Percentiles rank a stretch among this genome's conserved stretches.
phyloP scores from a whole-genome alignment of 2,888 invertebrate genomes.

The Piscicola geometra region DNA sequence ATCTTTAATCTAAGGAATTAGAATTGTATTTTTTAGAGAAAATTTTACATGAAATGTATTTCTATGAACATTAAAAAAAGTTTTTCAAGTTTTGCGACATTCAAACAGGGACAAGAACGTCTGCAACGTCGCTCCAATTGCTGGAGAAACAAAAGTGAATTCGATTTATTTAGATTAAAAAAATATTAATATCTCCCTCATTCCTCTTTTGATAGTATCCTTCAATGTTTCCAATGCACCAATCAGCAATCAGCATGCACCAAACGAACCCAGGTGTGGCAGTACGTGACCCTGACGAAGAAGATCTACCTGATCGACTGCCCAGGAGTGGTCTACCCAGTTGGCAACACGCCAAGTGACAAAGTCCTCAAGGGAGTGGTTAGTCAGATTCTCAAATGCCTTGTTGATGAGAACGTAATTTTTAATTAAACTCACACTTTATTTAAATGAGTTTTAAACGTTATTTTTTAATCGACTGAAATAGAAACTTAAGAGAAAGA shows the following conservation, averaged over 20 bases:
- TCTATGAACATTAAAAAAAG: too few relatives aligned
- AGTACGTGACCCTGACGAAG: constrained; percentile 95
- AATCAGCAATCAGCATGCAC: too few relatives aligned
- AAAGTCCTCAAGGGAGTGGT: constrained; percentile 93
- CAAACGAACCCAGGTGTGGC: constrained; percentile 71
- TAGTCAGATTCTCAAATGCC: constrained; percentile 46
- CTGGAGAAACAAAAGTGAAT: constrained; percentile 68
- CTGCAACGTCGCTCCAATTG: constrained; percentile 95
- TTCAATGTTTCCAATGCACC: neutral
- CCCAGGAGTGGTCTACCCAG: constrained; percentile 95
- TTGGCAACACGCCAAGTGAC: constrained; percentile 79
- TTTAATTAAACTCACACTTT: neutral
- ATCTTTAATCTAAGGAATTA: neutral
- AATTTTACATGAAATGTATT: too few relatives aligned
- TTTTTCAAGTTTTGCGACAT: too few relatives aligned
- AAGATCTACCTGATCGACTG: constrained; percentile 96
- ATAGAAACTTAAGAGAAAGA: neutral
- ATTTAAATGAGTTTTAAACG: neutral
- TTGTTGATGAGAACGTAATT: neutral
- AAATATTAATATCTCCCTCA: too few relatives aligned
- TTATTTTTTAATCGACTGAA: neutral
- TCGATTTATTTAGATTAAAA: neutral
- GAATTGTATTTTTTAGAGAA: neutral
- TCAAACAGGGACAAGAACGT: constrained; percentile 71
- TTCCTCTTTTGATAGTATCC: neutral